Evolutionary conservation across 1,140 invertebrate genomes (phyloP).

Genomic region (Gryon sp.): DNA sequence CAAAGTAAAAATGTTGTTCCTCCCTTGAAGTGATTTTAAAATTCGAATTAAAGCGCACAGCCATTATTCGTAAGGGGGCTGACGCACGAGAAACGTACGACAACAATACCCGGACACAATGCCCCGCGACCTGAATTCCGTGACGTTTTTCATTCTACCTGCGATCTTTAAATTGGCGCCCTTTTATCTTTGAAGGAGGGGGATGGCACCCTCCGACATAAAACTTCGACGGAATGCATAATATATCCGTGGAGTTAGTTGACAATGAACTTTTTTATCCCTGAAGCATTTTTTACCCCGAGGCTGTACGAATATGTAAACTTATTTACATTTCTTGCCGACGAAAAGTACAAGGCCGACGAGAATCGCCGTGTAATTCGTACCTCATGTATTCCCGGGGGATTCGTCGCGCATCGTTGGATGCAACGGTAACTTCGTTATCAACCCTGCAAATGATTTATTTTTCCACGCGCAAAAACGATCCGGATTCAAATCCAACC

Average conservation of each 20-base stretch:
- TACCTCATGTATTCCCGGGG: constrained; percentile 53
- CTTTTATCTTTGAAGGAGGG: constrained; percentile 57
- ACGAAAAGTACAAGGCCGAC: constrained; percentile 36
- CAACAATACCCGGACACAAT: constrained; percentile 54
- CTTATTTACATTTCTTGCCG: constrained; percentile 57
- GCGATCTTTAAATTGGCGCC: constrained; percentile 64
- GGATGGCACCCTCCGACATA: constrained; percentile 32
- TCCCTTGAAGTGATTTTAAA: constrained; percentile 59
- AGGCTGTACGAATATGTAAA: constrained; percentile 29
- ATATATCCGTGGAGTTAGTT: constrained; percentile 43
- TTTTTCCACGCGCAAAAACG: constrained; percentile 12
- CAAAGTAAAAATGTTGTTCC: constrained; percentile 43
- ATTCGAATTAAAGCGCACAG: constrained; percentile 60
- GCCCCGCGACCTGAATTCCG: constrained; percentile 57
- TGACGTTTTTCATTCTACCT: constrained; percentile 59
- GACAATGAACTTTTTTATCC: constrained; percentile 55
- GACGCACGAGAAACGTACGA: constrained; percentile 40
- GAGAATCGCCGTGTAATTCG: constrained; percentile 62
- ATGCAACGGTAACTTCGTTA: constrained; percentile 55
- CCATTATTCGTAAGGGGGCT: constrained; percentile 56
- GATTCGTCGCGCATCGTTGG: constrained; percentile 56
- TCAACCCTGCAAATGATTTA: constrained; percentile 34
- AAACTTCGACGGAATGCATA: constrained; percentile 49
- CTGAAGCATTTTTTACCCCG: constrained; percentile 1
- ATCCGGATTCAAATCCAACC: not conserved